These are phyloP conservation scores for Meleagris gallopavo DNA, from an alignment of 2,113 vertebrate genomes.

Conservation along the genomic window DNA sequence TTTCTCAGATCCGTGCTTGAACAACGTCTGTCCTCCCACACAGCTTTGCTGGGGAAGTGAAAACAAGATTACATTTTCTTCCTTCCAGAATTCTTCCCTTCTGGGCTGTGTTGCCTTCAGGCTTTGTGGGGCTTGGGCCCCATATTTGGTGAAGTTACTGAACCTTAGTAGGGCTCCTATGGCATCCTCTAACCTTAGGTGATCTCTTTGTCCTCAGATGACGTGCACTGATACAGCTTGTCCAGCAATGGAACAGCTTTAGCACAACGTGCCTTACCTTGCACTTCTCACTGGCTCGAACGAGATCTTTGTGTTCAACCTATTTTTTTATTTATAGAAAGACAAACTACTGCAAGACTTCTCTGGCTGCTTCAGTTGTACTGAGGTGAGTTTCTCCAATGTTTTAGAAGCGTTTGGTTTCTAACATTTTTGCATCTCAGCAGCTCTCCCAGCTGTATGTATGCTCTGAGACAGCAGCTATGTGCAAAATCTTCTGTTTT, in stretches of 20 bases:
- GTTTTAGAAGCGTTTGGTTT: background rate
- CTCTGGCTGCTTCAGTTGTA: background rate
- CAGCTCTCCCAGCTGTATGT: background rate
- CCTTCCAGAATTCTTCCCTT: background rate
- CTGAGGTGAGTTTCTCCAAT: background rate
- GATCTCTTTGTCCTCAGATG: background rate
- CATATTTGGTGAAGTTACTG: background rate
- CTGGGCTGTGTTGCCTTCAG: background rate
- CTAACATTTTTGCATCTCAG: background rate
- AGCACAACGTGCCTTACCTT: fast-evolving
- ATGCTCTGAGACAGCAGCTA: background rate
- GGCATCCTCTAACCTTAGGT: background rate
- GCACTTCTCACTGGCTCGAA: background rate
- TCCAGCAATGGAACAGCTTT: background rate
- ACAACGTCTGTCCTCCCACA: slow-evolving; percentile 23
- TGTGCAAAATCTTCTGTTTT: background rate
- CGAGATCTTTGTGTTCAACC: fast-evolving
- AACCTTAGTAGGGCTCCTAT: background rate
- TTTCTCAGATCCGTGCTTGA: background rate
- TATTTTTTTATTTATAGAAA: background rate
- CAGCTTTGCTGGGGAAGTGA: background rate
- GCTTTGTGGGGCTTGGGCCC: background rate
- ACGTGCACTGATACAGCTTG: fast-evolving
- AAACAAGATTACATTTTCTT: background rate
- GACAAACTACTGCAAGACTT: background rate